These are phyloP conservation scores for Eilema sororculum DNA, from an alignment of 2,888 invertebrate genomes.

Conservation along the genomic window DNA sequence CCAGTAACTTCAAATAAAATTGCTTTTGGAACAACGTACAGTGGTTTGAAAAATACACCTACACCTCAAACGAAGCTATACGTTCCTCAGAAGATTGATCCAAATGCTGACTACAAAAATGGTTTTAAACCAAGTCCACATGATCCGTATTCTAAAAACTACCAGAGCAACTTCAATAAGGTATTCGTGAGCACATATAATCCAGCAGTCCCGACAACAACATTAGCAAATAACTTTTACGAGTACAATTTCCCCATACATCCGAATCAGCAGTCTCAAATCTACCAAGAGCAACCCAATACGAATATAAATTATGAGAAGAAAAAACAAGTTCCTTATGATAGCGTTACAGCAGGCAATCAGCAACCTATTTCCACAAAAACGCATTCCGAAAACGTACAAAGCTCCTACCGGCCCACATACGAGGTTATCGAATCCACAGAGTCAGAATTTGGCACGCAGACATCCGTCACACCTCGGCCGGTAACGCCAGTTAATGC, in stretches of 20 bases:
- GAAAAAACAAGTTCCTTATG: slow-evolving; percentile 72
- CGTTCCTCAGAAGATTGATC: slow-evolving; percentile 73
- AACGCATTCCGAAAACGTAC: slow-evolving; percentile 55
- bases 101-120: slow-evolving; percentile 69
- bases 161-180: slow-evolving; percentile 70
- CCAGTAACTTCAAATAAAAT: slow-evolving; percentile 72
- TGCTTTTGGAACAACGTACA: slow-evolving; percentile 73
- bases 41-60: slow-evolving; percentile 77
- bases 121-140: slow-evolving; percentile 81
- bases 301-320: slow-evolving; percentile 65
- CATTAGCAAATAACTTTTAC: slow-evolving; percentile 66
- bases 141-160: slow-evolving; percentile 74
- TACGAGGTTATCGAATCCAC: slow-evolving; percentile 82
- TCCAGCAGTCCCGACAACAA: slow-evolving; percentile 70
- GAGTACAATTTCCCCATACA: slow-evolving; percentile 68
- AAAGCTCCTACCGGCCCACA: slow-evolving; percentile 63
- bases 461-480: slow-evolving; percentile 74
- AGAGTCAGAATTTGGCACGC: slow-evolving; percentile 70
- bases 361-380: slow-evolving; percentile 69
- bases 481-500: slow-evolving; percentile 66
- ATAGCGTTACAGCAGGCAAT: slow-evolving; percentile 73
- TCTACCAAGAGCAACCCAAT: slow-evolving; percentile 66
- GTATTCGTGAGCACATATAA: slow-evolving; percentile 77
- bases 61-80: slow-evolving; percentile 79
- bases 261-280: slow-evolving; percentile 71